Evolutionary conservation across 1,140 invertebrate genomes (phyloP), one percentile per base, ranked within the genome.

Genomic region (Venustaconcha ellipsiformis): DNA sequence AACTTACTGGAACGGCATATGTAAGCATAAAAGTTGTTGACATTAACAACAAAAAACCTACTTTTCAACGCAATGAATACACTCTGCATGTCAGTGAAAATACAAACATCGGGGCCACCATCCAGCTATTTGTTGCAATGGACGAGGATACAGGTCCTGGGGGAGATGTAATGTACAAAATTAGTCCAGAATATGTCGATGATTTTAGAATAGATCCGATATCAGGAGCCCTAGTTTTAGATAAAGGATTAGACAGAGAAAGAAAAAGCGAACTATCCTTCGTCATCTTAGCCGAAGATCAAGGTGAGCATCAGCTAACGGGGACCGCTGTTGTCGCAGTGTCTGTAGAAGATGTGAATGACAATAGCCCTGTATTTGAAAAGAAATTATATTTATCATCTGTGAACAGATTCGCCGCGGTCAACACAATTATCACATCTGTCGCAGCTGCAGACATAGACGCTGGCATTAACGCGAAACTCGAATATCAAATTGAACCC

Each of bases 11-110:
- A 17, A 71, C 62, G 2, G 63, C 70, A 6, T 68, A 71, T 30
- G 66, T 72, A n/a, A 55, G n/a, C 20, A 56, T 77, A 59, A 30
- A 67, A 4, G 48, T 77, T 30, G 56, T 68, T 57, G 75, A 77
- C 63, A 59, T 77, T 11, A 77, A 77, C 68, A 69, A 77, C 37
- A 77, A 72, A 59, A 23, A 23, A 26, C 75, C 75, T 26, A 18
- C 23, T 6, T 77, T 77, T 68, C 23, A 71, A 48, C 14, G 15
- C n/a, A 37, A 30, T n/a, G 30, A 63, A 15, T 18, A 12, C 14
- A 72, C 18, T 14, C 57, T 77, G 1, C 57, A 63, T 12, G 59
- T 77, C 6, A 59, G 57, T 48, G 75, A 77, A 59, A 72, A 72
- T 58, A 60, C 59, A 37, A 30, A 48, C 8, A 13, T 72, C 18